Conservation (phyloP, 2,113 vertebrate genomes). For the Cryptoleucopteryx plumbea region DNA sequence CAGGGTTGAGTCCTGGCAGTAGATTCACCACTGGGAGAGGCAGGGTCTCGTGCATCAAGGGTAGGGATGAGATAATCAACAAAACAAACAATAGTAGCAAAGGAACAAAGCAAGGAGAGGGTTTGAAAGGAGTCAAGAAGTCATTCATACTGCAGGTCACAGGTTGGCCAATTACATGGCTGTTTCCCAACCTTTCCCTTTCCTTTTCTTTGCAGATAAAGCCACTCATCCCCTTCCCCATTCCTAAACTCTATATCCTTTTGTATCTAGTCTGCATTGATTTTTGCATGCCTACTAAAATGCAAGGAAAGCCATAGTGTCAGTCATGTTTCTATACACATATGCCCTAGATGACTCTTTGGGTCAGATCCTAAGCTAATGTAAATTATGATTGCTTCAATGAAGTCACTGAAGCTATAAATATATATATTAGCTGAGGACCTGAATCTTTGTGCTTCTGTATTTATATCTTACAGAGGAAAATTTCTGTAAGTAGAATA, state of each 20-base stretch:
- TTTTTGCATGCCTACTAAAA: background rate
- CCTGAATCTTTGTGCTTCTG: background rate
- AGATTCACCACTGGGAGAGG: background rate
- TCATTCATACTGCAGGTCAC: background rate
- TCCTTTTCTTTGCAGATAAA: background rate
- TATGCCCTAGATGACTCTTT: background rate
- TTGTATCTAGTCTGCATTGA: background rate
- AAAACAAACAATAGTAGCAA: background rate
- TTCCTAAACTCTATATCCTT: background rate
- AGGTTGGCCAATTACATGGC: background rate
- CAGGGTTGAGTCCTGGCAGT: background rate
- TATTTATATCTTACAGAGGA: background rate
- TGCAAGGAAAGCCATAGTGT: background rate
- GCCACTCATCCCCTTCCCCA: background rate
- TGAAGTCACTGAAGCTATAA: background rate
- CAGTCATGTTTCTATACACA: background rate
- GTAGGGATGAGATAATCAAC: background rate
- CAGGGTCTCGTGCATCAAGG: background rate
- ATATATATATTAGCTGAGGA: background rate
- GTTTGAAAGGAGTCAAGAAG: background rate
- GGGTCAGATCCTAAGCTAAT: background rate
- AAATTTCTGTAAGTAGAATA: background rate
- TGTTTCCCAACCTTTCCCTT: background rate
- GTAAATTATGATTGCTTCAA: background rate
- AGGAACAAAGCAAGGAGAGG: background rate